Conservation (phyloP, 2,113 vertebrate species). For the Microtus montanus region DNA sequence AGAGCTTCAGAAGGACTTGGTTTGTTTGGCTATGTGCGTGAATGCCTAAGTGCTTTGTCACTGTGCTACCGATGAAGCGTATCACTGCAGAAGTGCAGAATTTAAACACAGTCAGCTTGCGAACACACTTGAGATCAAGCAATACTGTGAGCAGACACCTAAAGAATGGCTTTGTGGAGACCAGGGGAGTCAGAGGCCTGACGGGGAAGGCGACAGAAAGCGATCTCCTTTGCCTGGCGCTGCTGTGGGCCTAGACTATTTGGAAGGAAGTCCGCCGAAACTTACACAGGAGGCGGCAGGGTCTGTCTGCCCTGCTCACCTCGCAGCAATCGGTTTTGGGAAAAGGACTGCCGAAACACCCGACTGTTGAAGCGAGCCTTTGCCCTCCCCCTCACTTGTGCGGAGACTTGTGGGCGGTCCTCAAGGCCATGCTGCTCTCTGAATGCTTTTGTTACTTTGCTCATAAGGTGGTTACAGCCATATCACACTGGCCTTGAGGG, state of each 20-base stretch:
- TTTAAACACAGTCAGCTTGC: slow-evolving; percentile 86
- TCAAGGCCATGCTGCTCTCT: slow-evolving; percentile 91
- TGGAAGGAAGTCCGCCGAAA: slow-evolving; percentile 84
- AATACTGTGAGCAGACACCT: slow-evolving; percentile 76
- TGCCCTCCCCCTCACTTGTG: slow-evolving; percentile 91
- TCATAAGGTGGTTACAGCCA: slow-evolving; percentile 88
- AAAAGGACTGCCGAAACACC: slow-evolving; percentile 93
- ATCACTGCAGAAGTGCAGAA: slow-evolving; percentile 85
- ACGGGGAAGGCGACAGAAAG: slow-evolving; percentile 84
- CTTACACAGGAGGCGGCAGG: slow-evolving; percentile 83
- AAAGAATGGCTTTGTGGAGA: slow-evolving; percentile 84
- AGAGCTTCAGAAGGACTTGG: slow-evolving; percentile 85
- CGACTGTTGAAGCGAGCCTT: slow-evolving; percentile 93
- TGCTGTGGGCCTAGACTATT: slow-evolving; percentile 88
- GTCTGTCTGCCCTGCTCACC: slow-evolving; percentile 86
- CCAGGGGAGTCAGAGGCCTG: slow-evolving; percentile 87
- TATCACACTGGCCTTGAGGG: slow-evolving; percentile 91
- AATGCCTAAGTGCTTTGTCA: slow-evolving; percentile 89
- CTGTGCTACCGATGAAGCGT: slow-evolving; percentile 82
- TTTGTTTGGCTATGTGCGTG: slow-evolving; percentile 86
- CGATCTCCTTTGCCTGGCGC: slow-evolving; percentile 85
- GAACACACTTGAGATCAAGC: slow-evolving; percentile 58
- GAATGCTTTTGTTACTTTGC: slow-evolving; percentile 89
- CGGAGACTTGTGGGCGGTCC: slow-evolving; percentile 85
- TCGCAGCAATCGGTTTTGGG: slow-evolving; percentile 85